Evolutionary conservation across 2,113 vertebrate species (phyloP), one percentile per base, ranked within the genome.

Genomic region (Dendrocopos noguchii): DNA sequence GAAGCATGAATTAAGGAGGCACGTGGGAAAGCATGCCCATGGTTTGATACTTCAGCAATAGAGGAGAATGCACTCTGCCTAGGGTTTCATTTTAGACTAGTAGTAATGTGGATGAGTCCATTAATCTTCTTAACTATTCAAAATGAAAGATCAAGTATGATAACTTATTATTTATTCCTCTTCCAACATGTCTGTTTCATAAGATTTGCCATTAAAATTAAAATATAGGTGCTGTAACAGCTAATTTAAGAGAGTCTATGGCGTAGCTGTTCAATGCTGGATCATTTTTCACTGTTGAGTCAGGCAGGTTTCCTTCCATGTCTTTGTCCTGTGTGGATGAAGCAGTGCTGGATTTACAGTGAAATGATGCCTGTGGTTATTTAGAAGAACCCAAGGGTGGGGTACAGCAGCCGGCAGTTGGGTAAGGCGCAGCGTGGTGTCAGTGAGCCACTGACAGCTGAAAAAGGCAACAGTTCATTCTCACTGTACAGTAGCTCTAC

Each of bases 101-200:
- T 83, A 83, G 84, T 95, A 96, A 96, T 75, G 70, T 84, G 95
- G 95, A 94, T 7, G 5, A 97, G 94, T 96, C 77, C 82, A 97
- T 97, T 97, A 97, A 97, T 98, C 97, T 97, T 83, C 78, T 93
- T 96, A 97, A 96, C 94, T 95, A 95, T 95, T 96, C 94, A 96
- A 97, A 96, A 95, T 96, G 96, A 97, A 96, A 94, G 96, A 93
- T 83, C 1, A 3, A 50, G 82, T 96, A 96, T 93, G 96, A 92
- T 97, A 97, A 93, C 91, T 86, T 95, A 70, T 93, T 94, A 97
- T 95, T 97, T 97, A 97, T 97, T 95, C 88, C 94, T 88, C 94
- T 94, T 96, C 87, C 90, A 91, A 96, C 65, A 53, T 91, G 59
- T 78, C 84, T 92, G 66, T 95, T 92, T 90, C 85, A 57, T 96